Conservation (phyloP, 2,888 invertebrate genomes). For the Aphrophora alni region DNA sequence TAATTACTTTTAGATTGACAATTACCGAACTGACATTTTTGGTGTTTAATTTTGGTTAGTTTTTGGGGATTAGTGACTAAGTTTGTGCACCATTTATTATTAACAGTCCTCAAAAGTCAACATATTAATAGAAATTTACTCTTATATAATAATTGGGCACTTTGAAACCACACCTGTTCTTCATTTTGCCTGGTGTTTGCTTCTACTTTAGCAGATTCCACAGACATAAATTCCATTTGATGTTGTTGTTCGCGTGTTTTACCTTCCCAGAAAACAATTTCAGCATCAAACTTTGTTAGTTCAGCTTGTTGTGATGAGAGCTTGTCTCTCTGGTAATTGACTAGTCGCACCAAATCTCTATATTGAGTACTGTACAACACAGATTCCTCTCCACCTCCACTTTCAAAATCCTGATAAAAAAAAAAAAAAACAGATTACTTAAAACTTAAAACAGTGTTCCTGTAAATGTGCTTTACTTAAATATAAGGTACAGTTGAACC, state of each 20-base stretch:
- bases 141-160: too few species aligned
- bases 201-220: slow-evolving; percentile 81
- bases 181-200: slow-evolving; percentile 77
- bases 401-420: slow-evolving; percentile 45
- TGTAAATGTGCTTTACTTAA: not conserved
- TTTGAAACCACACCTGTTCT: slow-evolving; percentile 79
- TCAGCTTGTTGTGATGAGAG: slow-evolving; percentile 89
- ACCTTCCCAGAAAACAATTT: slow-evolving; percentile 89
- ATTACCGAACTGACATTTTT: too few species aligned
- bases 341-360: slow-evolving; percentile 82
- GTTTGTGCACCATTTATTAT: too few species aligned
- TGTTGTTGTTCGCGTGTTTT: slow-evolving; percentile 87
- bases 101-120: too few species aligned
- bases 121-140: too few species aligned
- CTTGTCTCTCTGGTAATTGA: slow-evolving; percentile 91
- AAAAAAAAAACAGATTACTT: not conserved
- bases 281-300: slow-evolving; percentile 90
- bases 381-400: slow-evolving; percentile 44
- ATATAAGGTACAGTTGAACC: not conserved
- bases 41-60: too few species aligned
- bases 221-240: slow-evolving; percentile 81
- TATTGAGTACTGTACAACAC: slow-evolving; percentile 76
- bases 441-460: too few species aligned
- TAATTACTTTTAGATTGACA: too few species aligned
- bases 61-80: too few species aligned